A percentile compares a stretch with the other conserved stretches of the same genome.
Evolutionary conservation across 2,113 vertebrate species (phyloP).

Genomic region (Chlorocebus sabaeus): DNA sequence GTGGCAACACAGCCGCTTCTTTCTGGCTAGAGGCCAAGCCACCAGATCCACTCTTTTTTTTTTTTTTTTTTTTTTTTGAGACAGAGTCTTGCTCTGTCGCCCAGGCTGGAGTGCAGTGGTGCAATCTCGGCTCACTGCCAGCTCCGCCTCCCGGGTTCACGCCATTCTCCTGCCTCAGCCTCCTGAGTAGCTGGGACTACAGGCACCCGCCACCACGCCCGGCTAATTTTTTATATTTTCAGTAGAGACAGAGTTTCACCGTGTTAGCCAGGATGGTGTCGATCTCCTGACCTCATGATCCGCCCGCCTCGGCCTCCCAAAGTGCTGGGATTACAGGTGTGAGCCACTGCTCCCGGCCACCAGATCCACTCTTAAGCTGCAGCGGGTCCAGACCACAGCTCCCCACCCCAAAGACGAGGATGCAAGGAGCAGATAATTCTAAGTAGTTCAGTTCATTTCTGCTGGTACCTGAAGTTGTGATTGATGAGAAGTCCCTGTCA

Average conservation of each 20-base stretch:
- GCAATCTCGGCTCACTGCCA: too few species aligned
- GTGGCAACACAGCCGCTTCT: rapidly evolving
- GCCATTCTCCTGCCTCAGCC: too few species aligned
- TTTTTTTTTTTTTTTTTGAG: too few species aligned
- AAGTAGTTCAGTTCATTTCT: not conserved
- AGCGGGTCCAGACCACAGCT: not conserved
- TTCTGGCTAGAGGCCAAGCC: not conserved
- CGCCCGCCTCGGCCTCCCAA: rapidly evolving
- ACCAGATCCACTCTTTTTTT: not conserved
- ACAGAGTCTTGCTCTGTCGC: rapidly evolving
- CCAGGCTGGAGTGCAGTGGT: too few species aligned
- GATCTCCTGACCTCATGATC: too few species aligned
- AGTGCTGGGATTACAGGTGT: too few species aligned
- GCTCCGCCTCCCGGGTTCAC: too few species aligned
- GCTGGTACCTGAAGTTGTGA: not conserved
- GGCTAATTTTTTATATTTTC: too few species aligned
- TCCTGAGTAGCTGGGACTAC: too few species aligned
- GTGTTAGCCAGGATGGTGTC: too few species aligned
- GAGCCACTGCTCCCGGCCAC: not conserved
- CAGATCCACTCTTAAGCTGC: not conserved
- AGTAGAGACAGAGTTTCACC: too few species aligned
- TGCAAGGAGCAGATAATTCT: not conserved
- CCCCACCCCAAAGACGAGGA: rapidly evolving
- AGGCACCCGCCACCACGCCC: too few species aligned
- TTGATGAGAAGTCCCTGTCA: not conserved